These are phyloP conservation scores for Leptinotarsa texana DNA, from an alignment of 1,140 invertebrate species.

Conservation along the genomic window DNA sequence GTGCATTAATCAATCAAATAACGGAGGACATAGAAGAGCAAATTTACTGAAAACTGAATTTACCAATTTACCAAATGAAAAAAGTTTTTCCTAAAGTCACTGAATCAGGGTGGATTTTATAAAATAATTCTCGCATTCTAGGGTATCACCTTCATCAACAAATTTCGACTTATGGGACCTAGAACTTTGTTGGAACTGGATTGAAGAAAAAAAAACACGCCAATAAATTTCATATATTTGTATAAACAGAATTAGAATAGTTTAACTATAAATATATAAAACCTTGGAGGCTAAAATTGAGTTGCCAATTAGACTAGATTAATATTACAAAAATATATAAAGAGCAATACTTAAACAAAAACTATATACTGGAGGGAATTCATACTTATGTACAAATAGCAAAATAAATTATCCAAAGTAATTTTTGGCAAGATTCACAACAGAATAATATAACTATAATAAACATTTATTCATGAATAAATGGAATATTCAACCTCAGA, in stretches of 20 bases:
- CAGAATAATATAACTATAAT: slow-evolving; percentile 1
- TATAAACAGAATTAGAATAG: neutral
- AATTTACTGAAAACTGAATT: too few species aligned
- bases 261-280: slow-evolving; percentile 6
- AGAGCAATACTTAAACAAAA: neutral
- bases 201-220: neutral
- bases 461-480: neutral
- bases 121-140: too few species aligned
- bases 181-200: too few species aligned
- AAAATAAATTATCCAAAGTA: neutral
- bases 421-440: slow-evolving; percentile 6
- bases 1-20: too few species aligned
- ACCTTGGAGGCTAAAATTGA: neutral
- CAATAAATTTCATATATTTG: neutral
- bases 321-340: slow-evolving; percentile 4
- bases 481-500: neutral
- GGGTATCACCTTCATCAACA: too few species aligned
- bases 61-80: too few species aligned
- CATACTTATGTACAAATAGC: neutral
- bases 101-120: too few species aligned
- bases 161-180: too few species aligned
- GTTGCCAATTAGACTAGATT: neutral
- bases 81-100: too few species aligned
- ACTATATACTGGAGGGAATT: neutral
- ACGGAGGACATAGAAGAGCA: too few species aligned